phyloP scores from a whole-genome alignment of 2,888 invertebrate genomes.

The Mythimna impura region DNA sequence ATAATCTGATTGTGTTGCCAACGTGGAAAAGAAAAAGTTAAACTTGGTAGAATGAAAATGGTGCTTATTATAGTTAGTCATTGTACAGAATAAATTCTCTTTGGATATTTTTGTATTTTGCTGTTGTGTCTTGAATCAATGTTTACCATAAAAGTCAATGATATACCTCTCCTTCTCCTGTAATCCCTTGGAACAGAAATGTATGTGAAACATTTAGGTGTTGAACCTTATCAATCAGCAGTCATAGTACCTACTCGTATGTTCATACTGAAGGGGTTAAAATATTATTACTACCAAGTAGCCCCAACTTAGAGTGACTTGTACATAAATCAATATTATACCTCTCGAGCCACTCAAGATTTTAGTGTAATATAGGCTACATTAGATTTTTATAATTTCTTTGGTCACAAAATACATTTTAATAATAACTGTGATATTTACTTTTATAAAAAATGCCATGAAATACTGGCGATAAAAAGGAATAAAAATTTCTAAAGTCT shows the following conservation, averaged over 20 bases:
- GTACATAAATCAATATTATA: slow-evolving; percentile 57
- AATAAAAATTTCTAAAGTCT: slow-evolving; percentile 77
- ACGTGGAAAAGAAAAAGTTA: slow-evolving; percentile 70
- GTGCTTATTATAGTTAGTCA: slow-evolving; percentile 89
- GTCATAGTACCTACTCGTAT: slow-evolving; percentile 50
- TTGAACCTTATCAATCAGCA: slow-evolving; percentile 76
- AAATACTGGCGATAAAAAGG: slow-evolving; percentile 83
- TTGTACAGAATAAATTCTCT: slow-evolving; percentile 90
- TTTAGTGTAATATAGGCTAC: slow-evolving; percentile 70
- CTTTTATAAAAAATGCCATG: slow-evolving; percentile 87
- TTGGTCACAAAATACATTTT: slow-evolving; percentile 86
- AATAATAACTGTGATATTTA: slow-evolving; percentile 90
- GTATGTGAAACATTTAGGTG: slow-evolving; percentile 24
- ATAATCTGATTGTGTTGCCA: slow-evolving; percentile 74
- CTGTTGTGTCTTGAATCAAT: slow-evolving; percentile 73
- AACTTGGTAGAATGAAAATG: slow-evolving; percentile 85
- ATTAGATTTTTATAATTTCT: slow-evolving; percentile 77
- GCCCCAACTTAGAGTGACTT: slow-evolving; percentile 69
- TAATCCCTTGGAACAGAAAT: slow-evolving; percentile 42
- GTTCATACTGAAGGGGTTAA: slow-evolving; percentile 59
- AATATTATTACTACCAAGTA: slow-evolving; percentile 62
- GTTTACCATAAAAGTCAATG: slow-evolving; percentile 59
- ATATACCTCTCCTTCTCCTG: slow-evolving; percentile 59
- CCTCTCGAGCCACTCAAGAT: slow-evolving; percentile 76
- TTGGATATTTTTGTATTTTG: slow-evolving; percentile 85